Evolutionary conservation across 1,140 invertebrate species (phyloP), one percentile per base, ranked within the genome.

Genomic region (Anastrepha obliqua): DNA sequence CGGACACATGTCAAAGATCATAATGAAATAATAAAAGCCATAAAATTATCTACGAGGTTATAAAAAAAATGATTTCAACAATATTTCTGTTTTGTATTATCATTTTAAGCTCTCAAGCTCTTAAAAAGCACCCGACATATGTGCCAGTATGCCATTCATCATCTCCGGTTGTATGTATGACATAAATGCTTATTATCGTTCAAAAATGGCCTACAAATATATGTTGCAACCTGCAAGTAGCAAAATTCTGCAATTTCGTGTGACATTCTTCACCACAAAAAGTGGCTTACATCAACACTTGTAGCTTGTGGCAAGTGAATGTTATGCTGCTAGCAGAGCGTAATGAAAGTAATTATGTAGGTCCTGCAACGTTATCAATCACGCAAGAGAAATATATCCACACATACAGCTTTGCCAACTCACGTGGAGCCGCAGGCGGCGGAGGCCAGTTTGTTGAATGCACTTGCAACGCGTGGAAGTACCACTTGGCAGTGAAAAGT

Each of bases 241-340:
- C 74, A 55, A n/a, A 81, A 81, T 55, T 81, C 17, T 7, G 42
- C 9, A 42, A 5, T 55, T 9, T 81, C 55, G 74, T 81, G 74
- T 81, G 74, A 81, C 74, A 81, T 81, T 81, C n/a, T 81, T 81
- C 74, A 81, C 74, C 74, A 42, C 39, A 15, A 81, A 81, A 81
- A 81, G 74, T 81, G 74, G 44, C n/a, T 29, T 17, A 55, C 74
- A 81, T 81, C 74, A 58, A 81, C 74, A 81, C 74, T 81, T 81
- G 17, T 81, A 47, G 74, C 74, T 81, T 81, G 74, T 81, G 74
- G 74, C 74, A 29, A 81, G 74, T 55, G 74, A 81, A 47, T 58
- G 74, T 81, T 29, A 17, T 29, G 74, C 74, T 20, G 74, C 47
- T 47, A 29, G 47, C n/a, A 51, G 2, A 44, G 47, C 2, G 42